Percentiles rank a stretch among this genome's conserved stretches.
Conservation (phyloP, 2,797 vertebrate genomes). For the Taeniopygia guttata region DNA sequence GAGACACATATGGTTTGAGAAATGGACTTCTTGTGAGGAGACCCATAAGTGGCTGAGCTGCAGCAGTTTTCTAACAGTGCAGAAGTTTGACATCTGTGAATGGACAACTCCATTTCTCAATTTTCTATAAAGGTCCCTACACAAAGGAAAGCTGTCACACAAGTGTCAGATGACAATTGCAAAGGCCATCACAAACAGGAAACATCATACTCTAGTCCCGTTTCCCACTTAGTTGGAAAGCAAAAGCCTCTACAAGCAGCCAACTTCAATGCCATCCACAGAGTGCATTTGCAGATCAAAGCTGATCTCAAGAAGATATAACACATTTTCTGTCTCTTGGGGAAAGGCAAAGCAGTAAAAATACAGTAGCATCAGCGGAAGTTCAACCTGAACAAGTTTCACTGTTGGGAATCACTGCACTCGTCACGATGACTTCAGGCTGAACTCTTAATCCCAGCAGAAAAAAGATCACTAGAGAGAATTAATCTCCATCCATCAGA, state of each 20-base stretch:
- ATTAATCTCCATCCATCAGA: not conserved
- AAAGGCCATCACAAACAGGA: not conserved
- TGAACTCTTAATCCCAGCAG: constrained; percentile 8
- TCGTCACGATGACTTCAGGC: not conserved
- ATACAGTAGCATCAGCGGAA: not conserved
- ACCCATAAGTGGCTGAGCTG: not conserved
- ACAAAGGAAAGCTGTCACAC: not conserved
- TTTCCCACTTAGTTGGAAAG: not conserved
- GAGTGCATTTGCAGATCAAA: not conserved
- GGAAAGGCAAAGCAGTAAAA: not conserved
- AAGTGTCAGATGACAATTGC: not conserved
- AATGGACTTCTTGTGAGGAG: not conserved
- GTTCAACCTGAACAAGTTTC: not conserved
- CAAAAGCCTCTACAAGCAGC: not conserved
- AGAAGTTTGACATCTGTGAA: not conserved
- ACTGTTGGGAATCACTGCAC: not conserved
- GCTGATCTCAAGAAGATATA: not conserved
- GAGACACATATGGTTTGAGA: not conserved
- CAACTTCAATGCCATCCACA: not conserved
- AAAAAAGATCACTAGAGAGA: not conserved
- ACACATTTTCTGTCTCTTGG: not conserved
- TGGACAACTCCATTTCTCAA: not conserved
- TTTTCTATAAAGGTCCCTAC: not conserved
- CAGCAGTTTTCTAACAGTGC: not conserved
- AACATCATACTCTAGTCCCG: not conserved